Evolutionary conservation across 2,888 invertebrate genomes (phyloP).

Genomic region (Lepidochrysops patricia): DNA sequence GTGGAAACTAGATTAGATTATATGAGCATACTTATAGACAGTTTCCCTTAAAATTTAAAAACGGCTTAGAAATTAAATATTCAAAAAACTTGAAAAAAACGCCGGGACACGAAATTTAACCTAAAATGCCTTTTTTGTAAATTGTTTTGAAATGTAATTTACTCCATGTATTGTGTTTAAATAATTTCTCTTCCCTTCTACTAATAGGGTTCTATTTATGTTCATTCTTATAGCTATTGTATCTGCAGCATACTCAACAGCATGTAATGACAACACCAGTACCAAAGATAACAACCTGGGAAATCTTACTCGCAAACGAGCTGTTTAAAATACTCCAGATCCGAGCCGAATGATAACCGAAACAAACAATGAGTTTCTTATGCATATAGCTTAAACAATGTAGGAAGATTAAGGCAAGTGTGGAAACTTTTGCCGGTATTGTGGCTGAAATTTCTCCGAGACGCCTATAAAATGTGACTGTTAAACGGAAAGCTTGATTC

Average conservation of each 20-base stretch:
- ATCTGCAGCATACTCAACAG: slow-evolving; percentile 54
- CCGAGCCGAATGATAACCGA: slow-evolving; percentile 52
- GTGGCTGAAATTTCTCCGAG: slow-evolving; percentile 41
- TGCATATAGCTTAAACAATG: slow-evolving; percentile 46
- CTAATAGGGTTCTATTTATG: slow-evolving; percentile 4
- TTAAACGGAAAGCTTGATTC: slow-evolving; percentile 45
- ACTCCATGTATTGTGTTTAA: no score
- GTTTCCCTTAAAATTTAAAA: neutral
- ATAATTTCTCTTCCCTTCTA: neutral
- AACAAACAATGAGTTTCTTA: slow-evolving; percentile 57
- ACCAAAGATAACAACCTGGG: slow-evolving; percentile 62
- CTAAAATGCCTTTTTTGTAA: no score
- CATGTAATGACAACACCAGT: slow-evolving; percentile 57
- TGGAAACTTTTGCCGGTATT: slow-evolving; percentile 37
- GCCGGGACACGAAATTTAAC: neutral
- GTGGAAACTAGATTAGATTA: neutral
- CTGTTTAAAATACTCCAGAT: slow-evolving; percentile 58
- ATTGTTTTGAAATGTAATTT: no score
- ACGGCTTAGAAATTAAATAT: neutral
- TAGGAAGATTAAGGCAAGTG: slow-evolving; percentile 36
- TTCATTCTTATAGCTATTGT: slow-evolving; percentile 21
- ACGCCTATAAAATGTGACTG: slow-evolving; percentile 40
- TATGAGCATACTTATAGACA: neutral
- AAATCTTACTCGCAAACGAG: slow-evolving; percentile 50
- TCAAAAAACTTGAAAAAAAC: neutral